Evolutionary conservation across 2,797 vertebrate species (phyloP).

Genomic region (Pipistrellus kuhlii): DNA sequence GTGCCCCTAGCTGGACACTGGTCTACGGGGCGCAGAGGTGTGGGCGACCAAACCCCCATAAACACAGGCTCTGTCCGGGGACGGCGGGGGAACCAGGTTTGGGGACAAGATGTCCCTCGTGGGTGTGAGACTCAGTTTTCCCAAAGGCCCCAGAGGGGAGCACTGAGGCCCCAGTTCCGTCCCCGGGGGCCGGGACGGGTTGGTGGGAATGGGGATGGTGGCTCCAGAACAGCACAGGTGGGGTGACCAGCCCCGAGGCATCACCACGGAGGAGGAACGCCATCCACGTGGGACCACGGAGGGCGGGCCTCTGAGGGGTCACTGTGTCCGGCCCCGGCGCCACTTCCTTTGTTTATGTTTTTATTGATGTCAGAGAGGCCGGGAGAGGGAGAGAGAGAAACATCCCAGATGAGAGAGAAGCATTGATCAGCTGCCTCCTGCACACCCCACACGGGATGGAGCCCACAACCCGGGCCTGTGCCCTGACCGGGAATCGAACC

Average conservation of each 20-base stretch:
- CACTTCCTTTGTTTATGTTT: too few relatives aligned
- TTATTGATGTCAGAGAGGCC: too few relatives aligned
- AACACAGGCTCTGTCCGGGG: too few relatives aligned
- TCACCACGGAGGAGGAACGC: background rate
- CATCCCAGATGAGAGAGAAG: too few relatives aligned
- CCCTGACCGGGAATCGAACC: too few relatives aligned
- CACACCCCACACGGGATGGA: rapidly evolving
- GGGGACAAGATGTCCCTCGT: too few relatives aligned
- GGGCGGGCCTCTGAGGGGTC: rapidly evolving
- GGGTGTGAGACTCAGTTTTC: background rate
- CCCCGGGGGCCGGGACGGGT: rapidly evolving
- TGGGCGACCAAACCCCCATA: too few relatives aligned
- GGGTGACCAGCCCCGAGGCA: rapidly evolving
- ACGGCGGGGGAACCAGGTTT: too few relatives aligned
- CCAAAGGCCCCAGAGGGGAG: background rate
- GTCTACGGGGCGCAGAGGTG: background rate
- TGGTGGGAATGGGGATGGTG: rapidly evolving
- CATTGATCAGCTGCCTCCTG: too few relatives aligned
- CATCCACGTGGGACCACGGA: rapidly evolving
- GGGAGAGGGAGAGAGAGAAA: too few relatives aligned
- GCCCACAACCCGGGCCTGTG: too few relatives aligned
- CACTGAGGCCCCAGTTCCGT: rapidly evolving
- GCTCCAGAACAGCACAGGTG: rapidly evolving
- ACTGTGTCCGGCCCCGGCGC: rapidly evolving
- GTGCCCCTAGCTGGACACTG: rapidly evolving